Conservation (phyloP, 2,888 invertebrate species). For the Halictus quadricinctus region DNA sequence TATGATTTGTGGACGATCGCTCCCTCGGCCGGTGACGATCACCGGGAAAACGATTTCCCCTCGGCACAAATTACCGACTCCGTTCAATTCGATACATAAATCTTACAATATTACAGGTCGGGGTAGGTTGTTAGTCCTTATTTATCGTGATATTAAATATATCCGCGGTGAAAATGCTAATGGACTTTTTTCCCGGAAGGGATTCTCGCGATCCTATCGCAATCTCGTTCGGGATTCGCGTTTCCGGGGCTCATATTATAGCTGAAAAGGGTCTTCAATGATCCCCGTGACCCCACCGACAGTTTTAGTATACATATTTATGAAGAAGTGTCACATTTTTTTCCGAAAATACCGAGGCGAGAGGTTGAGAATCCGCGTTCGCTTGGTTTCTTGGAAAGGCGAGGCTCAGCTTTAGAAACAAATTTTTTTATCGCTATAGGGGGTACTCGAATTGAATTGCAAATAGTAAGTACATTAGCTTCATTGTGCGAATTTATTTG, state of each 20-base stretch:
- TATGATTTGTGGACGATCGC: slow-evolving; percentile 25
- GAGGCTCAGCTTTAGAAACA: not conserved
- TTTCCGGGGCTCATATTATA: not conserved
- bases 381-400: not conserved
- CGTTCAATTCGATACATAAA: not conserved
- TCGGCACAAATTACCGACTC: not conserved
- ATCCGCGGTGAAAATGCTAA: not conserved
- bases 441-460: not conserved
- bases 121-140: not conserved
- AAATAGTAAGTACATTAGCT: not conserved
- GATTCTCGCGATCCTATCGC: not conserved
- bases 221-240: not conserved
- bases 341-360: not conserved
- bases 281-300: not conserved
- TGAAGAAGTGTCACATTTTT: not conserved
- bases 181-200: not conserved
- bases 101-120: not conserved
- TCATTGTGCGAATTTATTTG: not conserved
- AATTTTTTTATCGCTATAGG: not conserved
- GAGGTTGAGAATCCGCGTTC: not conserved
- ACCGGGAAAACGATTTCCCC: not conserved
- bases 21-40: not conserved
- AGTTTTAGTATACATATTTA: not conserved
- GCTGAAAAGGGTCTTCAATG: not conserved
- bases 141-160: not conserved